Conservation (phyloP, 2,888 invertebrate species). For the Calameuta idolon region DNA sequence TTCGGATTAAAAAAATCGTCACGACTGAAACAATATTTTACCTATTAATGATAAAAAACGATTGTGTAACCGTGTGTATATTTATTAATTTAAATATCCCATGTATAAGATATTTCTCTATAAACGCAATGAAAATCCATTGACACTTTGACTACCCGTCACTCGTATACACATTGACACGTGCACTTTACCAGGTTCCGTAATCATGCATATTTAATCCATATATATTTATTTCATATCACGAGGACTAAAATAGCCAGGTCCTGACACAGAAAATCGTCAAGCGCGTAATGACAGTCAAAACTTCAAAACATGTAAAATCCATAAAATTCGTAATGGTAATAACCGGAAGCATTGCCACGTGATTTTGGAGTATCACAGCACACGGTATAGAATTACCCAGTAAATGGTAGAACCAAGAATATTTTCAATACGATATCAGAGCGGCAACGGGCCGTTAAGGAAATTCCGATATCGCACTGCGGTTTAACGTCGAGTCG, state of each 20-base stretch:
- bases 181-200: too few species aligned
- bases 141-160: neutral
- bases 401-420: neutral
- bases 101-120: neutral
- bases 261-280: neutral
- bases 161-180: neutral
- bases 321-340: neutral
- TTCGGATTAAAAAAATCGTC: neutral
- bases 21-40: neutral
- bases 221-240: too few species aligned
- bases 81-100: neutral
- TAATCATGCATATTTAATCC: neutral
- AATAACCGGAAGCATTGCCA: neutral
- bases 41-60: neutral
- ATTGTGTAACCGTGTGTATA: neutral
- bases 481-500: slow-evolving; percentile 13
- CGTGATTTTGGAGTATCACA: neutral
- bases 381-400: neutral
- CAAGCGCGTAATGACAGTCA: neutral
- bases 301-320: neutral
- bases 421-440: slow-evolving; percentile 18
- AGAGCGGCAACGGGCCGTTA: slow-evolving; percentile 12
- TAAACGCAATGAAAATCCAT: neutral
- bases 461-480: slow-evolving; percentile 27
- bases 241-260: neutral